Evolutionary conservation across 2,113 vertebrate genomes (phyloP), one percentile per base, ranked within the genome.

Genomic region (Pluvialis apricaria): DNA sequence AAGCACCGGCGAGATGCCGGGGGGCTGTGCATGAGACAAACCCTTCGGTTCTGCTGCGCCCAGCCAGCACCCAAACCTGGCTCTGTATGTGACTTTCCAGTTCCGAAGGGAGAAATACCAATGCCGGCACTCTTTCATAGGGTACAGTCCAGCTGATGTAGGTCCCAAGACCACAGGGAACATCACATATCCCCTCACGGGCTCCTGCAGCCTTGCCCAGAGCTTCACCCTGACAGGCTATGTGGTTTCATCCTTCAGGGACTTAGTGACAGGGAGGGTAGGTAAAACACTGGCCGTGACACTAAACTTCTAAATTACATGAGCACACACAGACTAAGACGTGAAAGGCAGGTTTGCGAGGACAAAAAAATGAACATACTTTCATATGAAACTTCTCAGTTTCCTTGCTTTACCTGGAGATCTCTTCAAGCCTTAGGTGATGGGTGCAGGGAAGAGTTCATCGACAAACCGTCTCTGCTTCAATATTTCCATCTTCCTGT

Each of bases 21-120:
- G 21, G 29, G 9, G 4, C 40, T 49, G 44, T 7, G 49, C 16
- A 15, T 1, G 38, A 64, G 22, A 60, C 18, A 79, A 90, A 32
- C 13, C 18, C 20, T 57, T 42, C 0, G 0, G 51, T n/a, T 84
- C 16, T 92, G n/a, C 86, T 52, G 58, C 0, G 0, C 40, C 31
- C 68, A 81, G 51, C 49, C 66, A 54, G 6, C 31, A 44, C 13
- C 29, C 28, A 26, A 26, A 40, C 42, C 40, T 31, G 82, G 11
- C 54, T 57, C 9, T 5, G 7, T 14, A 6, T 26, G 10, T 58
- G 51, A 40, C 54, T 76, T 90, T 10, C 28, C 55, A 25, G 47
- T 9, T 78, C 64, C 54, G 54, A 10, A 42, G 19, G 45, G 36
- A 66, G 62, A 62, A 32, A 22, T 12, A 18, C 10, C 54, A 38